Percentiles rank a stretch among this genome's conserved stretches.
These are phyloP conservation scores for Ariolimax columbianus DNA, from an alignment of 2,888 invertebrate genomes.

Conservation along the genomic window DNA sequence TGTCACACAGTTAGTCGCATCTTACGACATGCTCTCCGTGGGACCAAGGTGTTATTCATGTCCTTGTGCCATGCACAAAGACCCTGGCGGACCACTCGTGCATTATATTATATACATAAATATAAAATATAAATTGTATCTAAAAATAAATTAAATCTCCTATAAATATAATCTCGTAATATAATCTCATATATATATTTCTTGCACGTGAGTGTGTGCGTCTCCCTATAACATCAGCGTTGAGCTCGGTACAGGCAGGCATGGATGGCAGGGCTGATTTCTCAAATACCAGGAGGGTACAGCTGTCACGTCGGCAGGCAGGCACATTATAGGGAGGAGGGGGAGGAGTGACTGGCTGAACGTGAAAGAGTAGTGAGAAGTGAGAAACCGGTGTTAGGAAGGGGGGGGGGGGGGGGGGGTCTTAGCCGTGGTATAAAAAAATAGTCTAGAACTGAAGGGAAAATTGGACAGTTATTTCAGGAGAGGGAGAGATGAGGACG, in stretches of 20 bases:
- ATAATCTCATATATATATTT: too few relatives aligned
- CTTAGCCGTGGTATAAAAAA: background rate
- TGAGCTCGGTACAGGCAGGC: slow-evolving; percentile 4
- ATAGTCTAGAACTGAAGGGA: background rate
- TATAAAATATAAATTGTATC: too few relatives aligned
- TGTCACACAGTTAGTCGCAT: too few relatives aligned
- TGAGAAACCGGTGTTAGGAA: background rate
- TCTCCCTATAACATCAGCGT: background rate
- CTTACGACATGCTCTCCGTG: too few relatives aligned
- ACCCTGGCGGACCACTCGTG: too few relatives aligned
- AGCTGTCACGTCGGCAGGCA: slow-evolving; percentile 24
- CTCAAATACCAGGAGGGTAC: slow-evolving; percentile 18
- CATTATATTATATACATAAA: too few relatives aligned
- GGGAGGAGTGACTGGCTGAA: background rate
- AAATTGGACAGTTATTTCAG: slow-evolving; percentile 27
- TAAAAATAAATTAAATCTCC: too few relatives aligned
- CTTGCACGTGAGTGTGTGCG: background rate
- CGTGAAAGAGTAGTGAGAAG: background rate
- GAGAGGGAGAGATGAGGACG: background rate
- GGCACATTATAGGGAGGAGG: background rate
- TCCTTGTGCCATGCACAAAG: too few relatives aligned
- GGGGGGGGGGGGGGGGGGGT: too few relatives aligned
- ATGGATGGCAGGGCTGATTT: slow-evolving; percentile 16
- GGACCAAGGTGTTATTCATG: too few relatives aligned
- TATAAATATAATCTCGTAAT: too few relatives aligned